Base-by-base conservation (phyloP, 1,140 invertebrate genomes). In the Drosophila dunni region DNA sequence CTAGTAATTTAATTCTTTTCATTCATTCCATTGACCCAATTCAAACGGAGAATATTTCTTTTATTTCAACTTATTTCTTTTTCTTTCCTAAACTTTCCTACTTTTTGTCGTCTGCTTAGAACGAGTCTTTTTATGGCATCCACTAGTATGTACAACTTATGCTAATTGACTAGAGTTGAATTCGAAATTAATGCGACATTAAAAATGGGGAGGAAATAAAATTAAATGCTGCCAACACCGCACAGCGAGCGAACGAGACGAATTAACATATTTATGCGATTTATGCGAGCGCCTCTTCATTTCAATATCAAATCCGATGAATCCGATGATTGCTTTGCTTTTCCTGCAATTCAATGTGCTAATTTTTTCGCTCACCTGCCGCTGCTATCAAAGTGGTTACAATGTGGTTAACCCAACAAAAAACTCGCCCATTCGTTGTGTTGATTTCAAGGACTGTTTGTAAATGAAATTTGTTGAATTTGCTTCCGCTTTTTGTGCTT, bases 251-350 rank as follows among this genome's bases (percentile, higher is more conserved):
- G 56, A 64, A 33, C 17, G 75, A 69, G 79, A 64, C 61, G 67
- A 88, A 86, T 86, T 86, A 86, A 58, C 83, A 86, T 86, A 86
- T 86, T 79, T 83, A 88, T 86, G 83, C 83, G 84, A 86, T 88
- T 83, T 89, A 86, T 86, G 79, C 76, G 83, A 79, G 83, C 79
- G 76, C 79, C 73, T 88, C 83, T 84, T 84, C 77, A 70, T 84
- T 79, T 80, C 29, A 77, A 73, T 74, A 84, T 75, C 79, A 71
- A 67, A 71, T 66, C 62, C 13, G 11, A 15, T 38, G 34, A 38
- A 56, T 38, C 11, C 36, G 54, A 60, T 9, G 57, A 51, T 29
- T 29, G 24, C 24, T 4, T 29, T 66, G 68, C 67, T 74, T 71
- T 70, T 79, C 73, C 33, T 67, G 48, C 54, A 40, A 40, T 79